These are phyloP conservation scores for Synanthedon formicaeformis DNA, from an alignment of 2,888 invertebrate species.

Conservation along the genomic window DNA sequence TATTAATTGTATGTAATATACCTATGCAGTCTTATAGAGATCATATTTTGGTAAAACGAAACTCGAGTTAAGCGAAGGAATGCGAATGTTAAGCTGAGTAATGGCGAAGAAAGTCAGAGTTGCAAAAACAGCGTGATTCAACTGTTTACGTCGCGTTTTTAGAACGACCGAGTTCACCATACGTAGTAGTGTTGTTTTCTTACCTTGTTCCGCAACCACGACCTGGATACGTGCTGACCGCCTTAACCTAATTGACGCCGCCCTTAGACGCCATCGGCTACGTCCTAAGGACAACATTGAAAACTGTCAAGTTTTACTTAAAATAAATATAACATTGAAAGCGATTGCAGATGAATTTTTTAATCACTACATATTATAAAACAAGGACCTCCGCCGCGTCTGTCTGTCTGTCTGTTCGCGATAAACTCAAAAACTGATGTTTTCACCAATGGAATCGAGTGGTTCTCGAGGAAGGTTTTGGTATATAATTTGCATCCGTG, in stretches of 20 bases:
- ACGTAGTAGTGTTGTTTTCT: conserved; percentile 33
- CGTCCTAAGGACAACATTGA: neutral
- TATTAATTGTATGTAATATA: no score
- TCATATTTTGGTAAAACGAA: neutral
- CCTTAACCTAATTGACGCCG: conserved; percentile 47
- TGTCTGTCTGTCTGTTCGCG: no score
- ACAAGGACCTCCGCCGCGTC: no score
- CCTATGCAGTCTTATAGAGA: no score
- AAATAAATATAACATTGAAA: no score
- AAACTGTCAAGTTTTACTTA: conserved; percentile 4
- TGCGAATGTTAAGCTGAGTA: conserved; percentile 2
- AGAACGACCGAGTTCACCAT: conserved; percentile 28
- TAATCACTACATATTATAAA: no score
- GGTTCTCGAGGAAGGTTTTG: no score
- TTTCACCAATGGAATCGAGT: no score
- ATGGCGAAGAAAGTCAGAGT: conserved; percentile 18
- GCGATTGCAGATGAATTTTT: no score
- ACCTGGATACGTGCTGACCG: conserved; percentile 35
- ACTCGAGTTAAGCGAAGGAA: conserved; percentile 11
- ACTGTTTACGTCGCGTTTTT: conserved; percentile 34
- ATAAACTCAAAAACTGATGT: no score
- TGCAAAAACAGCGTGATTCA: conserved; percentile 24
- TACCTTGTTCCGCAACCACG: conserved; percentile 55
- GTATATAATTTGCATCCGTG: no score
- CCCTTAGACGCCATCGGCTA: conserved; percentile 42